Evolutionary conservation across 2,797 vertebrate genomes (phyloP).

Genomic region (Mallotus villosus): DNA sequence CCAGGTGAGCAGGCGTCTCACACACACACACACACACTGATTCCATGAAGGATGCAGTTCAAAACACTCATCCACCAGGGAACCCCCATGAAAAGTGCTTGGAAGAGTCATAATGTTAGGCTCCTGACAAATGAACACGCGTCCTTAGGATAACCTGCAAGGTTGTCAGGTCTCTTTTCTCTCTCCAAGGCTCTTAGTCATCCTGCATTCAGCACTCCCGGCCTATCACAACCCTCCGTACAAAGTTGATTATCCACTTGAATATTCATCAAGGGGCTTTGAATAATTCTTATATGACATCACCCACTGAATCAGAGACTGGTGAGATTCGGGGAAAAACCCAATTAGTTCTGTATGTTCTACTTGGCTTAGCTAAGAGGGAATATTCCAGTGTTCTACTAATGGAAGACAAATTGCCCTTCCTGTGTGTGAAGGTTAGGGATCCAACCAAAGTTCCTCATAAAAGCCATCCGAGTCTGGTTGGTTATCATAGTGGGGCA

Average conservation of each 20-base stretch:
- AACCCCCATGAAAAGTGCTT: too few species aligned
- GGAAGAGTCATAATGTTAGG: too few species aligned
- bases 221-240: slow-evolving; percentile 46
- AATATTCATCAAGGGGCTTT: slow-evolving; percentile 59
- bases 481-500: too few species aligned
- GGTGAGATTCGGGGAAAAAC: too few species aligned
- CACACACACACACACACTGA: slow-evolving; percentile 2
- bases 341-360: too few species aligned
- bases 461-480: too few species aligned
- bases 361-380: too few species aligned
- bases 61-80: background rate
- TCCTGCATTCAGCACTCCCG: slow-evolving; percentile 31
- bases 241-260: slow-evolving; percentile 44
- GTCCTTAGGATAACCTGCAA: slow-evolving; percentile 18
- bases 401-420: too few species aligned
- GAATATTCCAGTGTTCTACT: too few species aligned
- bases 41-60: background rate
- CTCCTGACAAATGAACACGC: background rate
- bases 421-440: too few species aligned
- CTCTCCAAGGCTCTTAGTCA: slow-evolving; percentile 47
- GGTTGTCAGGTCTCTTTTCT: slow-evolving; percentile 17
- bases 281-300: slow-evolving; percentile 50
- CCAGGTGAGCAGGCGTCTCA: slow-evolving; percentile 75
- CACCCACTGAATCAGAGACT: slow-evolving; percentile 33
- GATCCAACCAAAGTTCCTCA: too few species aligned